Conservation (phyloP, 2,113 vertebrate genomes). For the Carassius gibelio region DNA sequence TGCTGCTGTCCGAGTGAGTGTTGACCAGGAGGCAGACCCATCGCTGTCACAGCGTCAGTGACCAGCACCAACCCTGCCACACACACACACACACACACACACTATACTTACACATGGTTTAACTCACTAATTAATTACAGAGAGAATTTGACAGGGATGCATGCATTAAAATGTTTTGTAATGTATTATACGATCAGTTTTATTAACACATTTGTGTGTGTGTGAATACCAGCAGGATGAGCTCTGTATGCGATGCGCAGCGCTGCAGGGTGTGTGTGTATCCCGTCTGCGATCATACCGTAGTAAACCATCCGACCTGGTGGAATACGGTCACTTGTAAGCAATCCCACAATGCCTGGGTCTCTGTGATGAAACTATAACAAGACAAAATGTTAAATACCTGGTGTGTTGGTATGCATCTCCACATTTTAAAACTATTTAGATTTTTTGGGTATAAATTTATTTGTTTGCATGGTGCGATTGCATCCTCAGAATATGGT, state of each 20-base stretch:
- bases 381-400: not conserved
- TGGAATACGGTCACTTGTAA: slow-evolving; percentile 90
- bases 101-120: not conserved
- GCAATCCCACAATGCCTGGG: slow-evolving; percentile 93
- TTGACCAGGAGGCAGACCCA: slow-evolving; percentile 88
- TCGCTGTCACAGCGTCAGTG: slow-evolving; percentile 90
- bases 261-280: slow-evolving; percentile 92
- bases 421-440: not conserved
- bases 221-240: slow-evolving; percentile 81
- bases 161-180: no score
- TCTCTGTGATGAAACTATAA: slow-evolving; percentile 94
- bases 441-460: not conserved
- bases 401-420: not conserved
- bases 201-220: not conserved
- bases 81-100: no score
- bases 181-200: not conserved
- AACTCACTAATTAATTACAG: not conserved
- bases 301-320: slow-evolving; percentile 83
- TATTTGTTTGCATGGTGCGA: not conserved
- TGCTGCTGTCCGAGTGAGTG: slow-evolving; percentile 90
- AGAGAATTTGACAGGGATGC: not conserved
- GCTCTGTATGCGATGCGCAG: slow-evolving; percentile 91
- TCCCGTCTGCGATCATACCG: slow-evolving; percentile 95
- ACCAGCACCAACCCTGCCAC: slow-evolving; percentile 89
- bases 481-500: not conserved